phyloP scores from a whole-genome alignment of 2,797 vertebrate species.

The Sebastiscus tertius region DNA sequence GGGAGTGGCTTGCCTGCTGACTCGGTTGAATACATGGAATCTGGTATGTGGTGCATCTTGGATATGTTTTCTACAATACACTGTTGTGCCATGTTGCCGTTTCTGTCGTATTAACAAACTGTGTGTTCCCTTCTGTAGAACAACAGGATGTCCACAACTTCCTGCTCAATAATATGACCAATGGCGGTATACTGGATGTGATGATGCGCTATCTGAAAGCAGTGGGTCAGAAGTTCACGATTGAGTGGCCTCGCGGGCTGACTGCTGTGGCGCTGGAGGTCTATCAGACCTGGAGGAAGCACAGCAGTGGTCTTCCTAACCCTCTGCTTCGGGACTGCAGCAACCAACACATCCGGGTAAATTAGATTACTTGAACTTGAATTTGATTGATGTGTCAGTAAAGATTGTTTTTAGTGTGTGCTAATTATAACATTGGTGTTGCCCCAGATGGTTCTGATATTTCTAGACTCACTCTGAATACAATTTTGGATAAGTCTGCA shows the following conservation, averaged over 20 bases:
- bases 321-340: slow-evolving; percentile 92
- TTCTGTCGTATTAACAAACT: neutral
- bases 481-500: neutral
- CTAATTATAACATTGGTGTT: no score
- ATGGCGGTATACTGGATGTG: slow-evolving; percentile 94
- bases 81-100: neutral
- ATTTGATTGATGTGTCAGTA: neutral
- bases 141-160: slow-evolving; percentile 93
- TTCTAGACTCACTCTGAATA: neutral
- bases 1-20: slow-evolving; percentile 85
- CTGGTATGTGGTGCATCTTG: slow-evolving; percentile 78
- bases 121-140: slow-evolving; percentile 77
- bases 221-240: slow-evolving; percentile 90
- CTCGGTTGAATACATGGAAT: slow-evolving; percentile 90
- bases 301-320: slow-evolving; percentile 94
- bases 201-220: slow-evolving; percentile 95
- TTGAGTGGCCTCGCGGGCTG: slow-evolving; percentile 92
- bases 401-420: neutral
- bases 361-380: neutral
- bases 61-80: neutral
- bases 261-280: slow-evolving; percentile 89
- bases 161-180: slow-evolving; percentile 88
- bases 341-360: slow-evolving; percentile 90
- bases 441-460: neutral
- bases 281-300: slow-evolving; percentile 92